phyloP scores from a whole-genome alignment of 2,797 vertebrate species.

The Tadarida brasiliensis region DNA sequence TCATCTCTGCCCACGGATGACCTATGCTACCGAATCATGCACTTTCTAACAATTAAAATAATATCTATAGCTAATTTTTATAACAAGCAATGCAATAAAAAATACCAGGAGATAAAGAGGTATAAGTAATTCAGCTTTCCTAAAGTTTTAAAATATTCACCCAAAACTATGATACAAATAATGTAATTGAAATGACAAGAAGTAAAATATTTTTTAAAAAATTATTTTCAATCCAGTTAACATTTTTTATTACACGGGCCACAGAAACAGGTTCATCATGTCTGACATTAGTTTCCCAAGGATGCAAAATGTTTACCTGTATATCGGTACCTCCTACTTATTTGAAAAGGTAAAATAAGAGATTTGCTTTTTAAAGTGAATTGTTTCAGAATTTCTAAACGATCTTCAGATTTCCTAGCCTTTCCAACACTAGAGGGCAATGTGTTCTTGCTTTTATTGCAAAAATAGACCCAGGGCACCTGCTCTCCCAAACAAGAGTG shows the following conservation, averaged over 20 bases:
- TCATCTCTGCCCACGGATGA: not conserved
- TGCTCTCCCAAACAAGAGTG: not conserved
- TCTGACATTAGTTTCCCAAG: not conserved
- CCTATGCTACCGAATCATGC: rapidly evolving
- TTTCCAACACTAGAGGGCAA: conserved; percentile 87
- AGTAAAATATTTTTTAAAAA: not conserved
- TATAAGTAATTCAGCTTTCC: not conserved
- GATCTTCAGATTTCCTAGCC: not conserved
- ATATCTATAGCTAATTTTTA: not conserved
- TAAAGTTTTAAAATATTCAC: not conserved
- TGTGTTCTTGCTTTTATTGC: conserved; percentile 80
- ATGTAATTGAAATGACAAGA: not conserved
- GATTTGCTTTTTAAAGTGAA: not conserved
- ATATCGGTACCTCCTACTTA: not conserved
- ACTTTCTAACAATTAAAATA: not conserved
- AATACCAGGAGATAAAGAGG: not conserved
- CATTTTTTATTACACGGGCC: not conserved
- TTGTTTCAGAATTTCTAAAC: not conserved
- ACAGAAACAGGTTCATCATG: not conserved
- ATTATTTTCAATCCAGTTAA: not conserved
- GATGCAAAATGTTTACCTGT: not conserved
- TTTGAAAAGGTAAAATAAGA: not conserved
- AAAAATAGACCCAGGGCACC: not conserved
- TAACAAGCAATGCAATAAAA: not conserved
- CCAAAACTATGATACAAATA: not conserved